Percentiles rank a stretch among this genome's conserved stretches.
Conservation (phyloP, 2,888 invertebrate genomes). For the Chironomus tentans region DNA sequence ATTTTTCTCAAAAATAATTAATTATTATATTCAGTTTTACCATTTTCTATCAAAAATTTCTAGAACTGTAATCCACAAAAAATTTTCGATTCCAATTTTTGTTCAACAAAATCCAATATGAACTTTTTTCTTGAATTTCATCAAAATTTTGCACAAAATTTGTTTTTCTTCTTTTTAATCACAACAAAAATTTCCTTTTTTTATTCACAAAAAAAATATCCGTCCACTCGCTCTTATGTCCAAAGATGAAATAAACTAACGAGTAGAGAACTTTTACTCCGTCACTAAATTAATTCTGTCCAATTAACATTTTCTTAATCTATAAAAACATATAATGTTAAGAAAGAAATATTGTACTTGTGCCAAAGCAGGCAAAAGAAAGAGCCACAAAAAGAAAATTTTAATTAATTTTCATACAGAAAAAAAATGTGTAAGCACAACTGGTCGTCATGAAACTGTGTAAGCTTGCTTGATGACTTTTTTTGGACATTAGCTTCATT, state of each 20-base stretch:
- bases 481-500: neutral
- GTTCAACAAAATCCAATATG: neutral
- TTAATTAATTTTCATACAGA: slow-evolving; percentile 23
- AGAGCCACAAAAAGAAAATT: neutral
- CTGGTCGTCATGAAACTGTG: slow-evolving; percentile 6
- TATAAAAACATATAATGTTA: slow-evolving; percentile 12
- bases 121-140: neutral
- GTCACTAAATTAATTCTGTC: slow-evolving; percentile 24
- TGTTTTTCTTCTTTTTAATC: neutral
- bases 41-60: neutral
- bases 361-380: neutral
- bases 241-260: slow-evolving; percentile 20
- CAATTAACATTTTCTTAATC: slow-evolving; percentile 26
- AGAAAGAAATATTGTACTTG: neutral
- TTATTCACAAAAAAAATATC: neutral
- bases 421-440: slow-evolving; percentile 7
- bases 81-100: neutral
- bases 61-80: neutral
- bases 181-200: neutral
- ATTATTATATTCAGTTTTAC: neutral
- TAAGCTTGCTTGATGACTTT: neutral
- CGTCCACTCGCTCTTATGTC: slow-evolving; percentile 9
- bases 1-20: neutral
- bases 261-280: slow-evolving; percentile 8
- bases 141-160: neutral